Percentiles rank a stretch among this genome's conserved stretches.
phyloP scores from a whole-genome alignment of 2,888 invertebrate genomes.

The Girardia tigrina region DNA sequence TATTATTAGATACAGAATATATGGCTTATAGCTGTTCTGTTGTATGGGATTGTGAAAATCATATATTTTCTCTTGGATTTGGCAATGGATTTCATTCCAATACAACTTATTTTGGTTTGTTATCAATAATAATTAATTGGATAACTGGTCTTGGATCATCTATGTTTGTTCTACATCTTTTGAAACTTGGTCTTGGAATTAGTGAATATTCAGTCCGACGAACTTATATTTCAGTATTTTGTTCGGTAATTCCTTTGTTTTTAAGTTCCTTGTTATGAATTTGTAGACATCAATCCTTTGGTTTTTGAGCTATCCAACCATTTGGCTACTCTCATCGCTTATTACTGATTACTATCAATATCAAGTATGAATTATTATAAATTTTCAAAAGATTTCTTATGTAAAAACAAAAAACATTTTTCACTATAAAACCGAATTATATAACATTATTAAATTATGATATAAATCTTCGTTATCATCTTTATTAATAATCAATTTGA shows the following conservation, averaged over 20 bases:
- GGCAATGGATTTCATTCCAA: background rate
- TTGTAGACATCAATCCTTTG: conserved; percentile 2
- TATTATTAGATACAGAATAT: background rate
- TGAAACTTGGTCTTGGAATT: background rate
- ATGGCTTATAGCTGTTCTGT: background rate
- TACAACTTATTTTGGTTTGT: background rate
- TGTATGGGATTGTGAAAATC: conserved; percentile 9
- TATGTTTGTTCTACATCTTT: background rate
- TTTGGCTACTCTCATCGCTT: background rate
- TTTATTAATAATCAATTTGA: too few relatives aligned
- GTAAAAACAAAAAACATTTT: too few relatives aligned
- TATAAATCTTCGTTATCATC: too few relatives aligned
- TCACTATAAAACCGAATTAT: too few relatives aligned
- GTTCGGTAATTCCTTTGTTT: background rate
- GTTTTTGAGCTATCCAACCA: background rate
- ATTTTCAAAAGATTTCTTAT: too few relatives aligned
- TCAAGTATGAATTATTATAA: too few relatives aligned
- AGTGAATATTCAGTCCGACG: background rate
- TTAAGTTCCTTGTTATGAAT: too few relatives aligned
- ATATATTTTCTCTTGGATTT: background rate
- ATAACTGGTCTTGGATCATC: background rate
- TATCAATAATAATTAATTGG: background rate
- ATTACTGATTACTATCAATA: conserved; percentile 7
- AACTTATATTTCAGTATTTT: background rate
- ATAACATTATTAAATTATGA: too few relatives aligned